Evolutionary conservation across 1,140 invertebrate genomes (phyloP), one percentile per base, ranked within the genome.

Genomic region (Microplitis mediator): DNA sequence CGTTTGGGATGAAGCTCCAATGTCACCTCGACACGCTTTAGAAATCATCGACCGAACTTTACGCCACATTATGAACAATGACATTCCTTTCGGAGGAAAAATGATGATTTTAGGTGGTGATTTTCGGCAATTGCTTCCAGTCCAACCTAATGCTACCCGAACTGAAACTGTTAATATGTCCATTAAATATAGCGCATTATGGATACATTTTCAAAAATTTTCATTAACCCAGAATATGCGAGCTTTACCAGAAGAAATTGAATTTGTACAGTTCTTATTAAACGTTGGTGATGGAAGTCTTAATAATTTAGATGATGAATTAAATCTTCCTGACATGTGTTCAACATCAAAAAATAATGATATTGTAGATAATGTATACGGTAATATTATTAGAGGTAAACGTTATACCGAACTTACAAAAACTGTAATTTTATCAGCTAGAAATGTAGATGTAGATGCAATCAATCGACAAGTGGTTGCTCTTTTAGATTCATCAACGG

Each of bases 61-160:
- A 16, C 61, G 68, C 34, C 74, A 77, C 51, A 67, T 78, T 50
- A 71, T 73, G 72, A 71, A 71, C 60, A 63, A 66, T 54, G 16
- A 70, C 68, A 11, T 65, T 32, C 76, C 60, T 31, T 63, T 70
- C 51, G 69, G 80, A 2, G 76, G 75, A 31, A 77, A 80, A 77
- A 58, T 72, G 23, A n/a, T 80, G 23, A 23, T 23, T 23, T 23
- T 23, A 23, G 23, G 23, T 23, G 23, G 23, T 23, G 23, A 23
- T 23, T 23, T 23, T 23, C 23, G 23, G 2, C 23, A 23, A 23
- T 23, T 23, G 23, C 23, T 23, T 23, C 23, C 23, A 23, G 23
- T 23, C 23, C 23, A 23, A 23, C 23, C 23, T 23, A 23, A 23
- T 23, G 23, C 23, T 3, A 36, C 74, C 31, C 65, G 56, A 4